Evolutionary conservation across 1,140 invertebrate genomes (phyloP).

Genomic region (Drosophila kanapiae): DNA sequence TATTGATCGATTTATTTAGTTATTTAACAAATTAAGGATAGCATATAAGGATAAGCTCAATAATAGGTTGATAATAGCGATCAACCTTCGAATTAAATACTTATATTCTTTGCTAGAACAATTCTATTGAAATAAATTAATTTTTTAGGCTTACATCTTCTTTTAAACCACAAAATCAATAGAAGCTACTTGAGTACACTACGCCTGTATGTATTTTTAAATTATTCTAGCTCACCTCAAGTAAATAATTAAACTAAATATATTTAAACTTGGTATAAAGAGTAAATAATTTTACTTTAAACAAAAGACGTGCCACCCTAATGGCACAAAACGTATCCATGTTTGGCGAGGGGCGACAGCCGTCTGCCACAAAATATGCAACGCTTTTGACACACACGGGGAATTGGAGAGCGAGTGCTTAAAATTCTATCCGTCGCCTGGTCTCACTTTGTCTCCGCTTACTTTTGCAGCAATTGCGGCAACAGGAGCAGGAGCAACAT

Average conservation of each 20-base stretch:
- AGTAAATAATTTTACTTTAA: background rate
- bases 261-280: background rate
- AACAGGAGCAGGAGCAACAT: constrained; percentile 10
- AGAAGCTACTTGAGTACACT: too few relatives aligned
- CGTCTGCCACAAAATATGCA: constrained; percentile 53
- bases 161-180: too few relatives aligned
- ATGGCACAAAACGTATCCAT: background rate
- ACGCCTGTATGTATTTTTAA: too few relatives aligned
- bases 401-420: constrained; percentile 22
- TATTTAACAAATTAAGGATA: too few relatives aligned
- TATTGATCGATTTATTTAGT: too few relatives aligned
- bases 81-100: too few relatives aligned
- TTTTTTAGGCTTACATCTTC: too few relatives aligned
- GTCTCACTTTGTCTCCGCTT: constrained; percentile 48
- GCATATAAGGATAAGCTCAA: too few relatives aligned
- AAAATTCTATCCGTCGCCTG: constrained; percentile 50
- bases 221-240: background rate
- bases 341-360: constrained; percentile 10
- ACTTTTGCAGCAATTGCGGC: constrained; percentile 27
- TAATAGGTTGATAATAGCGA: too few relatives aligned
- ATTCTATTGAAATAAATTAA: too few relatives aligned
- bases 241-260: too few relatives aligned
- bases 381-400: constrained; percentile 33
- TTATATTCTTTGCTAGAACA: too few relatives aligned
- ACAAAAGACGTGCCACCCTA: constrained; percentile 20